Base-by-base conservation (phyloP, 2,888 invertebrate genomes). In the Agonopterix alstromeriana region DNA sequence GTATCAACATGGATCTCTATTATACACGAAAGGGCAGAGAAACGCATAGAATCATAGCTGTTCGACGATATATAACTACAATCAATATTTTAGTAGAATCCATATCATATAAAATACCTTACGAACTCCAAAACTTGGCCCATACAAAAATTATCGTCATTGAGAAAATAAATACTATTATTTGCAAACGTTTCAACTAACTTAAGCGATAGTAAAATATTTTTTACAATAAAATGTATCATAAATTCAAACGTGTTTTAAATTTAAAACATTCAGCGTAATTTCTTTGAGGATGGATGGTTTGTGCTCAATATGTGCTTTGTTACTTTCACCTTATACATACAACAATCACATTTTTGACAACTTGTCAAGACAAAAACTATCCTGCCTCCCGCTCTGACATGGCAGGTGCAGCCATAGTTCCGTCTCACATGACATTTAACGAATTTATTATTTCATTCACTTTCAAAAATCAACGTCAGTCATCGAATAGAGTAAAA, bases 161-260 rank as follows among this genome's bases (percentile, higher is more conserved):
- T 73, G 77, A 70, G 75, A 85, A 87, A 87, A 84, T 85, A 85
- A 86, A 85, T 74, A 78, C 76, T 85, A 83, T 83, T 77, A 83
- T 83, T 77, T 82, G 82, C 83, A 80, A 86, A 84, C 83, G 70
- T 81, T 70, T 77, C 76, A 84, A 85, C 83, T 85, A 86, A 87
- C 86, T 77, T 83, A 85, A 87, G 84, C 76, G 73, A 82, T 85
- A 86, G 74, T 84, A 85, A 86, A 87, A 87, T 86, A 87, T 82
- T 49, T 82, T 84, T 82, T 80, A 81, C 73, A 83, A 87, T 87
- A 88, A 88, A 87, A 87, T 88, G 88, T 88, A 82, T 86, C 76
- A 86, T 88, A 88, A 87, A 87, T 87, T 88, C 79, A 88, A 88
- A 87, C 87, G 83, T 84, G 86, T 83, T 70, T 82, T 74, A 82